phyloP scores from a whole-genome alignment of 35 echinoderm and acorn worm species.

The Hemicentrotus pulcherrimus region DNA sequence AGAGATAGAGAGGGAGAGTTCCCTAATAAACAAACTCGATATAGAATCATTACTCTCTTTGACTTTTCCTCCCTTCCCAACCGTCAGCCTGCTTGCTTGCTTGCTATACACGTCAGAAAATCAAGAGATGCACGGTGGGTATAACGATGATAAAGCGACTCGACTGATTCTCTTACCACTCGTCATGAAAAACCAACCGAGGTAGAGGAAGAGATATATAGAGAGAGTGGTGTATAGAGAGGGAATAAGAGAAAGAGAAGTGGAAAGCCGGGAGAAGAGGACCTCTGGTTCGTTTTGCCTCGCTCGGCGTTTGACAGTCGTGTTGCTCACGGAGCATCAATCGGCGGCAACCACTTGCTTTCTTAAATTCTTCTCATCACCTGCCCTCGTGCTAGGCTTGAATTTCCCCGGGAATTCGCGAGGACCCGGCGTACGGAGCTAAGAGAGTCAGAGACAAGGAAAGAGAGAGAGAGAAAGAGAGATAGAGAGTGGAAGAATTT shows the following conservation, averaged over 20 bases:
- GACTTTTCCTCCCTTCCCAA: not conserved
- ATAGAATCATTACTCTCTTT: not conserved
- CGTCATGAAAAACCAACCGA: not conserved
- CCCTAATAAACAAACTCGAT: conserved; percentile 10
- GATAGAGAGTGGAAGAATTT: not conserved
- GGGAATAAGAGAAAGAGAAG: not conserved
- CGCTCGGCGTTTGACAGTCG: not conserved
- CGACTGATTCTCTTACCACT: not conserved
- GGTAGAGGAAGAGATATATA: not conserved
- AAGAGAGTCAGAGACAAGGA: not conserved
- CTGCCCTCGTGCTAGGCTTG: not conserved
- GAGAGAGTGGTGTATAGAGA: not conserved
- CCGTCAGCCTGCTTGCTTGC: not conserved
- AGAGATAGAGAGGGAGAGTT: not conserved
- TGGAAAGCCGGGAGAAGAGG: not conserved
- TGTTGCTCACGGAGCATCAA: not conserved
- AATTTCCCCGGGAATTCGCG: conserved; percentile 15
- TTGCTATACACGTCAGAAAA: not conserved
- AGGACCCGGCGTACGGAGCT: not conserved
- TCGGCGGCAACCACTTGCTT: not conserved
- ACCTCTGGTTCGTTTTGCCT: not conserved
- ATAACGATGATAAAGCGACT: not conserved
- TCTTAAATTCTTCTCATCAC: conserved; percentile 10
- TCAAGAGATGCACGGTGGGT: not conserved
- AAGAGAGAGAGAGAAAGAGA: not conserved